Base-by-base conservation (phyloP, 2,797 vertebrate genomes). In the Enteromius trimaculatus region DNA sequence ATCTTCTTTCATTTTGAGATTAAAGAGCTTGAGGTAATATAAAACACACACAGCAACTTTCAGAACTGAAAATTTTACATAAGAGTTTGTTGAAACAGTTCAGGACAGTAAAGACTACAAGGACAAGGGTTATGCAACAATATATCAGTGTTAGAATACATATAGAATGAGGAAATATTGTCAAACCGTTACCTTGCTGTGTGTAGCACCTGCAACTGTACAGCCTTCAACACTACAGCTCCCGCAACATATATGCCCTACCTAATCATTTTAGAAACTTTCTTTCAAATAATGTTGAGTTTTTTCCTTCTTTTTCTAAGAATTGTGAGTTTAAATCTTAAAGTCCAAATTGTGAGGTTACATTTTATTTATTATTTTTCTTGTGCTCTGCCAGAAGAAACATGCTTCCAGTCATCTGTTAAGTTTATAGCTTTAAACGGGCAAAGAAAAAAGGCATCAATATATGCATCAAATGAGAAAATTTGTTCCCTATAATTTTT, bases 1-100 rank as follows among this genome's bases (percentile, higher is more conserved):
- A 42, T 17, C 34, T 10, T 58, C 51, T 69, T 44, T 70, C 39
- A 64, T 79, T 65, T 29, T 39, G 51, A 60, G 53, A 71, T 44
- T 26, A 53, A 42, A 68, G n/a, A 47, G 26, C 21, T 74, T 55
- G 19, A 74, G 49, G 71, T 17, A 21, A 29, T 72, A 19, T 14
- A 26, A 60, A 23, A 34, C 53, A n/a, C 5, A 74, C 53, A 34
- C 47, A 2, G 47, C 29, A 53, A 74, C 26, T 14, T 51, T 21
- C 29, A 51, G 69, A 51, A 21, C 3, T 11, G 4, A 26, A 71
- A 71, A 29, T 19, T 21, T 69, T 19, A 49, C 29, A 71, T 31
- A 19, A 31, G 26, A 49, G 26, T 51, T 51, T 72, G 29, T 4
- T 51, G 70, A 51, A 53, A 51, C 26, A 71, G 23, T 23, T 6